Evolutionary conservation across 2,888 invertebrate genomes (phyloP).

Genomic region (Siphonodentalium dalli): DNA sequence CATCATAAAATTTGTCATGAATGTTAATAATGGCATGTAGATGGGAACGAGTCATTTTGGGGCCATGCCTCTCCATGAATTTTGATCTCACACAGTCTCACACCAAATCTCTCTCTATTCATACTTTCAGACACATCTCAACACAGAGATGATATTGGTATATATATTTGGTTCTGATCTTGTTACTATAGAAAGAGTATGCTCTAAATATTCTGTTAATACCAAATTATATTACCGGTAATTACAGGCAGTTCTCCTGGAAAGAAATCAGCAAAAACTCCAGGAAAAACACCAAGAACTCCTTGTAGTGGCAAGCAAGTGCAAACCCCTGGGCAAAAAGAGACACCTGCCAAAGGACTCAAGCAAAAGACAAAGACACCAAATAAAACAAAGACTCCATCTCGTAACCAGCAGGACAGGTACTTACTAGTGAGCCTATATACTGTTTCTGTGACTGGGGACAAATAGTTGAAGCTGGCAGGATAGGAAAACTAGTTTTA

Average conservation of each 20-base stretch:
- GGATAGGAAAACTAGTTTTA: no score
- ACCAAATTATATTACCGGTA: no score
- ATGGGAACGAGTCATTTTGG: no score
- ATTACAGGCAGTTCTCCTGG: constrained; percentile 20
- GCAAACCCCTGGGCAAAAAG: constrained; percentile 31
- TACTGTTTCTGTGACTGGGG: not conserved
- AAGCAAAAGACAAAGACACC: constrained; percentile 9
- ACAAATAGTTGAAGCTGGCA: no score
- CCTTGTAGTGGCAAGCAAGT: constrained; percentile 23
- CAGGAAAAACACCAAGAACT: constrained; percentile 35
- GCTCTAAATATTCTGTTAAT: no score
- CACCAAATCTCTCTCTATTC: no score
- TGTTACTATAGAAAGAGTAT: not conserved
- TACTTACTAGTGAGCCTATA: not conserved
- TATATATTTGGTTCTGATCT: not conserved
- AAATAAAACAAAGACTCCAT: constrained; percentile 19
- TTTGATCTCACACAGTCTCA: no score
- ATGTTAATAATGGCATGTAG: no score
- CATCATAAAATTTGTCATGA: no score
- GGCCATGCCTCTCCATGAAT: no score
- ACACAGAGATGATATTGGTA: no score
- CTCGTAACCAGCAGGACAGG: constrained; percentile 25
- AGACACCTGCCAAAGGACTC: constrained; percentile 30
- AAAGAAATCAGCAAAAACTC: constrained; percentile 31
- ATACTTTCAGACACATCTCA: no score